Evolutionary conservation across 1,140 invertebrate genomes (phyloP), one percentile per base, ranked within the genome.

Genomic region (Musca vetustissima): DNA sequence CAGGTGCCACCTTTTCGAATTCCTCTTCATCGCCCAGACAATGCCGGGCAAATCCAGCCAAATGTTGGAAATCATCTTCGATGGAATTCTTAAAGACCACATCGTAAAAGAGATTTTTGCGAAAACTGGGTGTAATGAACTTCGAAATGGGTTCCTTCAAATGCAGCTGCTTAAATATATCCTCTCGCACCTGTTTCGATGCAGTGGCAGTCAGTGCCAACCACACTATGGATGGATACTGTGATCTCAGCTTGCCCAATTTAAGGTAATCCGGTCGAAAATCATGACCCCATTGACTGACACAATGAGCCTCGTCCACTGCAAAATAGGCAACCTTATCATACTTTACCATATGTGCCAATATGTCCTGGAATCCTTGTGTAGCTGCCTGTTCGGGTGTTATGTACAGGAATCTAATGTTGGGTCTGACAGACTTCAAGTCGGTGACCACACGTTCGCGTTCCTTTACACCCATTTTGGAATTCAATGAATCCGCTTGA

Each of bases 241-340:
- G 87, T 64, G 86, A 83, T 71, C 93, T 85, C 11, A 98, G 80
- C 17, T 87, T 75, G 9, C 92, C 93, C 2, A 99, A 83, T 83
- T 92, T 95, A 4, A 98, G 86, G 83, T 98, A 99, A 83, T 98
- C 94, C 1, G 94, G 94, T 25, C 97, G 85, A 83, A 99, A 99
- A 83, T 98, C 96, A 84, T 99, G 97, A 1, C 97, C 97, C 96
- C 96, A 99, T 75, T 98, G 92, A 77, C 94, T 97, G 0, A 98
- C 95, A 86, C 97, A 99, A 83, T 99, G 97, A 13, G 96, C 97
- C 86, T 99, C 97, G 85, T 99, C 97, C 14, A 99, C 92, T 36
- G 96, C 90, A 73, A 98, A 87, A 77, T 93, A 90, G 6, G 89
- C 89, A 2, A 96, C 80, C 72, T 90, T 89, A 70, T 89, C 87